Evolutionary conservation across 2,113 vertebrate species (phyloP), one percentile per base, ranked within the genome.

Genomic region (Sardina pilchardus): DNA sequence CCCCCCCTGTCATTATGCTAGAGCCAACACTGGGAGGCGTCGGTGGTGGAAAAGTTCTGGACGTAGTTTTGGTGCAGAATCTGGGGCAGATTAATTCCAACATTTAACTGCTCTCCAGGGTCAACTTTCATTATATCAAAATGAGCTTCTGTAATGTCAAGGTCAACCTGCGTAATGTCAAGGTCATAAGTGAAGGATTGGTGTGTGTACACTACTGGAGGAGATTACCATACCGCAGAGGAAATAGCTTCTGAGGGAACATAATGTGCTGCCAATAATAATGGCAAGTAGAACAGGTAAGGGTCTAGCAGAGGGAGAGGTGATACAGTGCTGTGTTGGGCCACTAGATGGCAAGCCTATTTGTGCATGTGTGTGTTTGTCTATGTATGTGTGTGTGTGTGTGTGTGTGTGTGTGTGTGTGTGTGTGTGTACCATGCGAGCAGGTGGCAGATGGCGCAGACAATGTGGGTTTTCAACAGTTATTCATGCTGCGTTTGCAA

Each of bases 281-380:
- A 53, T 16, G 50, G 12, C 3, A 53, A 53, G 50, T 17, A 19
- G 50, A 53, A 53, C 50, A 53, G 16, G 14, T 53, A 14, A 53
- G 50, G 50, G 14, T 17, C 50, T 44, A 63, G 63, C 9, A 34
- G 1, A 9, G 6, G 10, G 8, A 4, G 26, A 71, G 26, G 8
- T 71, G 71, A 17, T 85, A 34, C 71, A 45, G 39, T 84, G 48
- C 82, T 34, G 30, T 43, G 42, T 36, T 42, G 45, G 39, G 56
- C 56, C 86, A 87, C 83, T 82, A 85, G 83, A 53, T 71, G 81
- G 83, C n/a, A 16, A 50, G 42, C 14, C 17, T 34, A 80, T 21
- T 34, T 47, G 34, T 24, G 42, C 21, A 44, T 1, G 45, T 83
- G 30, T 24, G 47, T 39, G 44, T 82, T n/a, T 9, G 63, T 67